Percentiles rank a stretch among this genome's conserved stretches.
Conservation (phyloP, 2,888 invertebrate species). For the Drosophila bunnanda region DNA sequence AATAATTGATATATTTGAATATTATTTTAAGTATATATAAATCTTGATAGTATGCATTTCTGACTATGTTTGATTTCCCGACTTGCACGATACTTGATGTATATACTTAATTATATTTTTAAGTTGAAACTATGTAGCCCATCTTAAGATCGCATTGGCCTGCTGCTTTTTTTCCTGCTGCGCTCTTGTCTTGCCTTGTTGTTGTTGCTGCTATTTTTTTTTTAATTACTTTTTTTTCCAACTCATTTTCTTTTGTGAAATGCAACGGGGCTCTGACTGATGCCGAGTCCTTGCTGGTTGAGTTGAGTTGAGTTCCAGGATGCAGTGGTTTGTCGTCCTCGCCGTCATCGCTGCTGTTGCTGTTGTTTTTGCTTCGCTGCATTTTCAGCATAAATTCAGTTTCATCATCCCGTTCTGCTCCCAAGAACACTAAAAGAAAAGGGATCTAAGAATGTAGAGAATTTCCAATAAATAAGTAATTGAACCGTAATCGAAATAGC, state of each 20-base stretch:
- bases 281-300: slow-evolving; percentile 44
- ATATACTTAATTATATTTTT: background rate
- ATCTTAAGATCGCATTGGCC: slow-evolving; percentile 23
- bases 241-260: slow-evolving; percentile 82
- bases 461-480: no score
- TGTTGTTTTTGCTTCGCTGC: slow-evolving; percentile 73
- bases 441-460: no score
- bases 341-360: slow-evolving; percentile 37
- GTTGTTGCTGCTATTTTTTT: slow-evolving; percentile 42
- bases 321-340: slow-evolving; percentile 46
- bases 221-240: slow-evolving; percentile 76
- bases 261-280: slow-evolving; percentile 51
- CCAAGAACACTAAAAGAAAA: slow-evolving; percentile 21
- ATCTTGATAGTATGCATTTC: no score
- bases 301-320: slow-evolving; percentile 64
- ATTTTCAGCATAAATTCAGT: slow-evolving; percentile 82
- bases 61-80: no score
- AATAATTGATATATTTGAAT: no score
- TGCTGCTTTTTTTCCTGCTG: slow-evolving; percentile 5
- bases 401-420: slow-evolving; percentile 67
- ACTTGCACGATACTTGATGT: no score
- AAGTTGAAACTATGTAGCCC: slow-evolving; percentile 6
- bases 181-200: slow-evolving; percentile 7
- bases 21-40: no score
- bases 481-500: no score